phyloP scores from a whole-genome alignment of 2,888 invertebrate genomes.

The Panopea generosa region DNA sequence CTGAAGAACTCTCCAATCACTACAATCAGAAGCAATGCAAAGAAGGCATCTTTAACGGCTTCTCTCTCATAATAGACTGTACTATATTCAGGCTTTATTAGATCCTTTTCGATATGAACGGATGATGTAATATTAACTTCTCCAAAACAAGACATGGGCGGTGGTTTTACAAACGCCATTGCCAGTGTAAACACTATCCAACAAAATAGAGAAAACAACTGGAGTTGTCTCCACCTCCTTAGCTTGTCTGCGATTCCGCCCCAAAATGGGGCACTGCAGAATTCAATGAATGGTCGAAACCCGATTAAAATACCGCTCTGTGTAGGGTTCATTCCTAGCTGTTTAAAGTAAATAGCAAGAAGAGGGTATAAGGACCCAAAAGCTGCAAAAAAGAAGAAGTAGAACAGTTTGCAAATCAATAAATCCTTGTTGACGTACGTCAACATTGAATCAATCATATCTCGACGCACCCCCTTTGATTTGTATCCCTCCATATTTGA shows the following conservation, averaged over 20 bases:
- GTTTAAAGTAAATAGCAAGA: constrained; percentile 99
- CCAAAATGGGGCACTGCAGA: constrained; percentile 99
- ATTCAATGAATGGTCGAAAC: constrained; percentile 98
- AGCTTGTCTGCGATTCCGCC: constrained; percentile 96
- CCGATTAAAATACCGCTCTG: constrained; percentile 95
- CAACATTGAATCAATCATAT: constrained; percentile 76
- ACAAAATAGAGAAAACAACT: constrained; percentile 95
- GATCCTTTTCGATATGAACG: constrained; percentile 48
- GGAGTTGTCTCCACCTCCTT: constrained; percentile 88
- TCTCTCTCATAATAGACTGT: constrained; percentile 94
- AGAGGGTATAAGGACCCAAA: constrained; percentile 99
- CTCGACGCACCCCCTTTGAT: constrained; percentile 59
- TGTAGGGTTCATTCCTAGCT: constrained; percentile 99
- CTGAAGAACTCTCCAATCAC: constrained; percentile 99
- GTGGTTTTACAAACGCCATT: constrained; percentile 97
- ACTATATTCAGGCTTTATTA: constrained; percentile 92
- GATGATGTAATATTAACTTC: constrained; percentile 85
- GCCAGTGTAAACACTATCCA: constrained; percentile 99
- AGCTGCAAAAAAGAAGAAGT: constrained; percentile 99
- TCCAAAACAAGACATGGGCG: constrained; percentile 94
- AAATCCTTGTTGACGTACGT: constrained; percentile 85
- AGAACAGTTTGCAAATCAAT: constrained; percentile 97
- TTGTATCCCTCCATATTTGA: constrained; percentile 62
- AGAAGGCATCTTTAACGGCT: constrained; percentile 98
- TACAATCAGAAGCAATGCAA: constrained; percentile 95